phyloP scores from a whole-genome alignment of 2,888 invertebrate genomes.

The Microctonus hyperodae region DNA sequence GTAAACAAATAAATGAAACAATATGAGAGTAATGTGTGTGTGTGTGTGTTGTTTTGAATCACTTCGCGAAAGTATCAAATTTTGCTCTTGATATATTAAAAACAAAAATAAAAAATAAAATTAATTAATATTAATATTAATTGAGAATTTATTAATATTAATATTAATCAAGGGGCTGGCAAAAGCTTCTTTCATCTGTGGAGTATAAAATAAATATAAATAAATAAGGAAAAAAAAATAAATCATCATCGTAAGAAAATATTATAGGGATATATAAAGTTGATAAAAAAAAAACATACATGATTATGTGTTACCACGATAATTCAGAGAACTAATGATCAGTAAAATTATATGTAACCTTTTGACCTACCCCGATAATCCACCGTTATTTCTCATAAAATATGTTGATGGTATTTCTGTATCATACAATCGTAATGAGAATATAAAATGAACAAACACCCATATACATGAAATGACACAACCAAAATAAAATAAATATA shows the following conservation, averaged over 20 bases:
- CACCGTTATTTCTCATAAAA: slow-evolving; percentile 21
- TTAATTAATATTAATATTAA: slow-evolving; percentile 31
- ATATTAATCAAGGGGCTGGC: slow-evolving; percentile 23
- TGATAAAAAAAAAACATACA: slow-evolving; percentile 28
- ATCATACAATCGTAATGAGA: slow-evolving; percentile 7
- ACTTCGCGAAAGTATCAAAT: slow-evolving; percentile 31
- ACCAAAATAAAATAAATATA: slow-evolving; percentile 14
- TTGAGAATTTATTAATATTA: slow-evolving; percentile 23
- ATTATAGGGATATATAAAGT: slow-evolving; percentile 9
- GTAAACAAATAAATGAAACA: slow-evolving; percentile 37
- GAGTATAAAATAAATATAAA: slow-evolving; percentile 34
- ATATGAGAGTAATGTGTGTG: slow-evolving; percentile 17
- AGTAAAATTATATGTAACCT: slow-evolving; percentile 25
- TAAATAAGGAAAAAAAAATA: slow-evolving; percentile 24
- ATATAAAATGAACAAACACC: slow-evolving; percentile 4
- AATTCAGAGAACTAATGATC: slow-evolving; percentile 13
- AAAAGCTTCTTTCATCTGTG: slow-evolving; percentile 34
- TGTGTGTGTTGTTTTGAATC: slow-evolving; percentile 8
- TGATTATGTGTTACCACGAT: slow-evolving; percentile 31
- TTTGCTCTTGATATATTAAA: slow-evolving; percentile 10
- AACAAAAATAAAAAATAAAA: slow-evolving; percentile 24
- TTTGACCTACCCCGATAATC: background rate
- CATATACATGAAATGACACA: slow-evolving; percentile 14
- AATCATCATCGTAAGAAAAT: slow-evolving; percentile 16
- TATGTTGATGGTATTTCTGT: slow-evolving; percentile 22